Evolutionary conservation across 2,113 vertebrate species (phyloP).

Genomic region (Eubucco bourcierii): DNA sequence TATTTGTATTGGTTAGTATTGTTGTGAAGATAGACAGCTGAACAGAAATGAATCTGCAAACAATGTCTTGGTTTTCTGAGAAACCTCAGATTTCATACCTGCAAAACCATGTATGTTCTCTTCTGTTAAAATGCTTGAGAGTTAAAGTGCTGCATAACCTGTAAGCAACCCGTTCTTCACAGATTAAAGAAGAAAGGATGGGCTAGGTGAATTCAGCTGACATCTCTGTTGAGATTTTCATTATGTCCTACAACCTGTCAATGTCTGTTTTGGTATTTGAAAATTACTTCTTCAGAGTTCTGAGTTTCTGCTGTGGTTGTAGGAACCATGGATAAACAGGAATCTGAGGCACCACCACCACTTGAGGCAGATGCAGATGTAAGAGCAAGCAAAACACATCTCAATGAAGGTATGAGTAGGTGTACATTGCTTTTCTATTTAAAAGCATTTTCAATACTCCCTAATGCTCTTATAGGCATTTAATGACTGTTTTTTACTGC

Average conservation of each 20-base stretch:
- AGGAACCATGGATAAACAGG: conserved; percentile 41
- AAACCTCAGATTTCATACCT: background rate
- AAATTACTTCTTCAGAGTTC: background rate
- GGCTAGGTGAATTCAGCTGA: background rate
- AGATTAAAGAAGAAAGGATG: background rate
- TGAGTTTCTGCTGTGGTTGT: background rate
- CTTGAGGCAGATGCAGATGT: background rate
- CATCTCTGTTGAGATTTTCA: background rate
- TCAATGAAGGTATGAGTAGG: conserved; percentile 1
- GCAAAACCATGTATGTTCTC: background rate
- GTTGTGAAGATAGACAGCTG: background rate
- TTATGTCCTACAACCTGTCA: background rate
- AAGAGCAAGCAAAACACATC: background rate
- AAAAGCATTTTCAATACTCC: background rate
- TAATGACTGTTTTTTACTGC: background rate
- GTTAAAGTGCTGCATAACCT: background rate
- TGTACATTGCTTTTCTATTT: background rate
- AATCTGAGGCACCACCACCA: background rate
- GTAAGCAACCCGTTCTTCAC: fast-evolving
- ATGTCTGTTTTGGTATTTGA: background rate
- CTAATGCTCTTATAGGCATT: background rate
- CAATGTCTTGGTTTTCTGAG: background rate
- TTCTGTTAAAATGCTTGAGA: background rate
- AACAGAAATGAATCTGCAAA: background rate
- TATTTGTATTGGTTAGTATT: conserved; percentile 67